These are phyloP conservation scores for Beroe forskalii DNA, from an alignment of 37 sponge, comb jelly and placozoan species.

Conservation along the genomic window DNA sequence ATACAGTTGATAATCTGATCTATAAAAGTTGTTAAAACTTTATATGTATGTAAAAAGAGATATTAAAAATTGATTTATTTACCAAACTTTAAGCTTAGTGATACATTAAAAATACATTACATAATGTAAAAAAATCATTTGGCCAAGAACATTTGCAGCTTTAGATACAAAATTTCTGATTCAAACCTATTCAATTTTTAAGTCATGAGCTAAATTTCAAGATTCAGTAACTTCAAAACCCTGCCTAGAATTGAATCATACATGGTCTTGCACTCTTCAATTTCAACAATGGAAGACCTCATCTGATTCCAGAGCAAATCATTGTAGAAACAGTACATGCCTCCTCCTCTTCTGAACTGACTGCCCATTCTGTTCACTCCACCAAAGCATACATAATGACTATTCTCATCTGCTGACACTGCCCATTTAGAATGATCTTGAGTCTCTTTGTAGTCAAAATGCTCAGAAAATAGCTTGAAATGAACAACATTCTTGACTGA, in stretches of 20 bases:
- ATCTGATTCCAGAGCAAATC: not conserved
- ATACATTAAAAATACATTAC: too few species aligned
- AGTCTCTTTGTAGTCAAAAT: conserved; percentile 28
- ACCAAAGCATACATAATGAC: conserved; percentile 21
- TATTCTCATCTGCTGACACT: not conserved
- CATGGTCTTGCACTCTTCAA: not conserved
- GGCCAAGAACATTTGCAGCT: too few species aligned
- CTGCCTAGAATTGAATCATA: not conserved
- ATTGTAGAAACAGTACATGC: conserved; percentile 36
- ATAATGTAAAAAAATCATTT: too few species aligned
- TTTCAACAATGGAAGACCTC: not conserved
- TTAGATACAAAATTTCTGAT: too few species aligned
- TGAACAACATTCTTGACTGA: conserved; percentile 48
- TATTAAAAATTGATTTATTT: too few species aligned
- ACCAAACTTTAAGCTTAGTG: too few species aligned
- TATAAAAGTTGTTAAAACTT: too few species aligned
- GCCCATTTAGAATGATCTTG: conserved; percentile 55
- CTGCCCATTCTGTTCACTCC: conserved; percentile 45
- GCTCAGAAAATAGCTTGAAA: not conserved
- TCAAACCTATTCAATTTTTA: too few species aligned
- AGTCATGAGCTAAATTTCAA: too few species aligned
- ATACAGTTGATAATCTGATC: too few species aligned
- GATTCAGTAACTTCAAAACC: not conserved
- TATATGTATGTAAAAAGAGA: too few species aligned
- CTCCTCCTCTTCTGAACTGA: conserved; percentile 37